A percentile compares a stretch with the other conserved stretches of the same genome.
These are phyloP conservation scores for Artemia franciscana DNA, from an alignment of 1,140 invertebrate genomes.

Conservation along the genomic window DNA sequence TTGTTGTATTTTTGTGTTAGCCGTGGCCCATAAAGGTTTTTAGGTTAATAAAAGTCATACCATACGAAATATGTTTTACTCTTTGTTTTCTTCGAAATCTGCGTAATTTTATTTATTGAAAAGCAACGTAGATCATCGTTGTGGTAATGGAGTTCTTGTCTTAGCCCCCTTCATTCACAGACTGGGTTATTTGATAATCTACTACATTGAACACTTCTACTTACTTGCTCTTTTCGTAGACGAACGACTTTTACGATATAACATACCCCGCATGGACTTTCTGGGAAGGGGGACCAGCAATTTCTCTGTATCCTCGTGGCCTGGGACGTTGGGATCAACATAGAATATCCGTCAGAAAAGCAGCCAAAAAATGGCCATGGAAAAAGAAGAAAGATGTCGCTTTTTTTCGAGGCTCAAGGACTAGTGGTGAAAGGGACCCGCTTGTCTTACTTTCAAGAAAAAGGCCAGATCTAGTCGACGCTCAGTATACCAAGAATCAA, in stretches of 20 bases:
- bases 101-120: too few species aligned
- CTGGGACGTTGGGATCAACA: conserved; percentile 77
- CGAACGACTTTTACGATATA: conserved; percentile 60
- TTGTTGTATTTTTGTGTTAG: too few species aligned
- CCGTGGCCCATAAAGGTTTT: too few species aligned
- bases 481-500: conserved; percentile 91
- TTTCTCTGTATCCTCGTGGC: conserved; percentile 70
- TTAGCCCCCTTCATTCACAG: too few species aligned
- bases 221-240: conserved; percentile 31
- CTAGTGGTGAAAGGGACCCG: conserved; percentile 65
- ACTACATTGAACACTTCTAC: too few species aligned
- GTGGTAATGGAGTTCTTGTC: too few species aligned
- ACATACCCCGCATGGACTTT: conserved; percentile 94
- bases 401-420: conserved; percentile 85
- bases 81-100: too few species aligned
- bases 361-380: conserved; percentile 45
- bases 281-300: conserved; percentile 90
- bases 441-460: conserved; percentile 61
- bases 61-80: too few species aligned
- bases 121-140: too few species aligned
- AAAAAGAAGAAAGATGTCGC: conserved; percentile 41
- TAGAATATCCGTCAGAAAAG: conserved; percentile 38
- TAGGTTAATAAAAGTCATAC: too few species aligned
- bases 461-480: conserved; percentile 56
- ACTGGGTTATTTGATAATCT: too few species aligned